A percentile compares a stretch with the other conserved stretches of the same genome.
Evolutionary conservation across 2,113 vertebrate species (phyloP).

Genomic region (Dascyllus trimaculatus): DNA sequence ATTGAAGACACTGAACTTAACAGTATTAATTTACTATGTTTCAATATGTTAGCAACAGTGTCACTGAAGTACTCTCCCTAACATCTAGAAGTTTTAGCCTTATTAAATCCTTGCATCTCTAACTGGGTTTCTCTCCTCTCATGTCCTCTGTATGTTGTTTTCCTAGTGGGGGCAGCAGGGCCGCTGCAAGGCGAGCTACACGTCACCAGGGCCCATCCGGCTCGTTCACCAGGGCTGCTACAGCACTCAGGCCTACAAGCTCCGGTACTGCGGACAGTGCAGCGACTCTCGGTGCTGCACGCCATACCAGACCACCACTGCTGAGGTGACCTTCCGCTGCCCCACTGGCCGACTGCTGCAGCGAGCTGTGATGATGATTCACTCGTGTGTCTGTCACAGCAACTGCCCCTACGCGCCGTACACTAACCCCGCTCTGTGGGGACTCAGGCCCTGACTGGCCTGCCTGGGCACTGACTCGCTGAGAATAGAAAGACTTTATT

Average conservation of each 20-base stretch:
- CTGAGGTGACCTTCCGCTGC: slow-evolving; percentile 80
- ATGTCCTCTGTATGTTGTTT: background rate
- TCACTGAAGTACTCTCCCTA: too few species aligned
- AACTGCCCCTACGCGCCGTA: slow-evolving; percentile 77
- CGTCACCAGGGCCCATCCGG: slow-evolving; percentile 61
- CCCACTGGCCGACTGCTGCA: slow-evolving; percentile 58
- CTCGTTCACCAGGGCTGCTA: slow-evolving; percentile 82
- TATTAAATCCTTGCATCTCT: background rate
- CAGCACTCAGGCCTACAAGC: slow-evolving; percentile 71
- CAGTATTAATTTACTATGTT: too few species aligned
- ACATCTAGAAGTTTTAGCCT: background rate
- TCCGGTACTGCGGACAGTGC: slow-evolving; percentile 83
- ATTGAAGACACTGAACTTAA: too few species aligned
- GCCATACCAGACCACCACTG: slow-evolving; percentile 75
- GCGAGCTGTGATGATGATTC: slow-evolving; percentile 83
- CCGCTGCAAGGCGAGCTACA: slow-evolving; percentile 77
- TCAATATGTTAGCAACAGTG: too few species aligned
- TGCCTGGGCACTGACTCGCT: background rate
- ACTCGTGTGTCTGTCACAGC: slow-evolving; percentile 83
- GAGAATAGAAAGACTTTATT: background rate
- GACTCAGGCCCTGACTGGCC: slow-evolving; percentile 47
- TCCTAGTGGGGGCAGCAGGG: slow-evolving; percentile 65
- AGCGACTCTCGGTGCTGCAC: slow-evolving; percentile 82
- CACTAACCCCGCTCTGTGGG: slow-evolving; percentile 67
- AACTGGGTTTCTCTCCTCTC: background rate